Evolutionary conservation across 2,113 vertebrate species (phyloP).

Genomic region (Cebidichthys violaceus): DNA sequence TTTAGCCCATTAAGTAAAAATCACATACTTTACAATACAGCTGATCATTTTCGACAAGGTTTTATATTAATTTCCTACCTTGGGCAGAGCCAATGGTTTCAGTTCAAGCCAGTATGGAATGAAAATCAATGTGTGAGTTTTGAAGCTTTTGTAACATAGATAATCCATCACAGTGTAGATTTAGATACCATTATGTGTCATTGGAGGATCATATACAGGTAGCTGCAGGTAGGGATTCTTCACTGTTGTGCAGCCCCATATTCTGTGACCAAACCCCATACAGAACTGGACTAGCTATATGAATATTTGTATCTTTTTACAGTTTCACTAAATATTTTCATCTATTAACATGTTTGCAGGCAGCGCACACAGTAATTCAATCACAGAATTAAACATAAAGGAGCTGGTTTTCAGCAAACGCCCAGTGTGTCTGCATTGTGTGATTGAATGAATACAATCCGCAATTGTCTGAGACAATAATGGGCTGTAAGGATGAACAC

Average conservation of each 20-base stretch:
- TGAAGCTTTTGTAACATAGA: not conserved
- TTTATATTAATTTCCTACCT: slow-evolving; percentile 9
- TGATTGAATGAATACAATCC: too few species aligned
- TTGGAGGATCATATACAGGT: not conserved
- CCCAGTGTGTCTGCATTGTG: too few species aligned
- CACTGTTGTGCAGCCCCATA: not conserved
- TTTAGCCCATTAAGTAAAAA: slow-evolving; percentile 25
- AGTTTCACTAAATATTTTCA: not conserved
- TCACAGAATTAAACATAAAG: not conserved
- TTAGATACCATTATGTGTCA: slow-evolving; percentile 1
- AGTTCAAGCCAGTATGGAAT: not conserved
- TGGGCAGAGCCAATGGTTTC: not conserved
- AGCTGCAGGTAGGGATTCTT: not conserved
- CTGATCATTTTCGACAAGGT: slow-evolving; percentile 2
- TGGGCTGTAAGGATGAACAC: too few species aligned
- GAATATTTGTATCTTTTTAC: not conserved
- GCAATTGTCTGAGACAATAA: too few species aligned
- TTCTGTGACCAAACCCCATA: not conserved
- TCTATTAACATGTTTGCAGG: not conserved
- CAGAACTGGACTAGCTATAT: not conserved
- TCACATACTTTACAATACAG: not conserved
- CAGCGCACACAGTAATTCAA: not conserved
- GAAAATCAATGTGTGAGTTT: slow-evolving; percentile 15
- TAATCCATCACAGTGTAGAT: not conserved
- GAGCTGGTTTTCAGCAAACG: not conserved